A percentile compares a stretch with the other conserved stretches of the same genome.
Conservation (phyloP, 2,113 vertebrate species). For the Gallinago media region DNA sequence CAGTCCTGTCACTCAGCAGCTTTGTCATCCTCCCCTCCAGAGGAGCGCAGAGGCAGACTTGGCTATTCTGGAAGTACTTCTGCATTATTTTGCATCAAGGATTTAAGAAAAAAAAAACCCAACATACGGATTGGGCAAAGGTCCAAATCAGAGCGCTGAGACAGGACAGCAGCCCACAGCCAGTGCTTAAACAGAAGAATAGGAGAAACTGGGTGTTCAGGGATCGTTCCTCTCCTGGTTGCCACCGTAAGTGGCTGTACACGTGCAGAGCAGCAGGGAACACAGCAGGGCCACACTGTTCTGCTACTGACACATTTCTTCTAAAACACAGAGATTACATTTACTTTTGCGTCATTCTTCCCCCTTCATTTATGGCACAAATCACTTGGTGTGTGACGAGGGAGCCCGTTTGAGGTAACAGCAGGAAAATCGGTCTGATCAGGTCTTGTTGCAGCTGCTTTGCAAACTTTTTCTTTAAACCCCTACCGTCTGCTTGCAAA, state of each 20-base stretch:
- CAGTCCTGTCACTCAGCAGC: background rate
- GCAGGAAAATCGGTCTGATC: background rate
- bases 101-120: background rate
- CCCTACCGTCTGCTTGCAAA: background rate
- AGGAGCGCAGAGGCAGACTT: background rate
- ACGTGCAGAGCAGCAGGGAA: background rate
- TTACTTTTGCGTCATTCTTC: accelerated
- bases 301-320: background rate
- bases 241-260: accelerated
- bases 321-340: accelerated
- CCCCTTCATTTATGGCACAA: background rate
- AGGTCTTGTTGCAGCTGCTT: background rate
- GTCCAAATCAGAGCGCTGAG: background rate
- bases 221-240: background rate
- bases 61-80: background rate
- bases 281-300: background rate
- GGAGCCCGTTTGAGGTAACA: background rate
- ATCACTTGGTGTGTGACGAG: accelerated
- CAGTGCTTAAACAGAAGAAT: background rate
- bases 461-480: background rate
- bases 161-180: background rate
- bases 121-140: background rate
- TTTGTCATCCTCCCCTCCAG: background rate
- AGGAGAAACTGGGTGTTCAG: background rate
- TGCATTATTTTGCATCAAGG: background rate